Evolutionary conservation across 2,888 invertebrate genomes (phyloP).

Genomic region (Caenorhabditis panamensis): DNA sequence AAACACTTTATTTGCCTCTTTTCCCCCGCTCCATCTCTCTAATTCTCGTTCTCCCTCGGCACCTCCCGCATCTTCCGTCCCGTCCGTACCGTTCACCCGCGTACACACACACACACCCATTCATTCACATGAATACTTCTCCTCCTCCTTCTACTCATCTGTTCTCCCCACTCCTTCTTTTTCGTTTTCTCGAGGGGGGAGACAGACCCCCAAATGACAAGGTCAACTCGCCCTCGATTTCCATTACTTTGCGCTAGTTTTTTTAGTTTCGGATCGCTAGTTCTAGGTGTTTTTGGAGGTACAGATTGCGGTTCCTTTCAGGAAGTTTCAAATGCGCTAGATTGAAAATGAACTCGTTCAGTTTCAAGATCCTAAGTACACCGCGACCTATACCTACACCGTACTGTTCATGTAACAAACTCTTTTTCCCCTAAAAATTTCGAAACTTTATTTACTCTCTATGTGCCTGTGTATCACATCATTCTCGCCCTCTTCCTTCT

Average conservation of each 20-base stretch:
- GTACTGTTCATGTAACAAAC: too few relatives aligned
- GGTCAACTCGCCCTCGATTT: slow-evolving; percentile 1
- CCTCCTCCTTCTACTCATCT: slow-evolving; percentile 15
- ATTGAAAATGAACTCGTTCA: too few relatives aligned
- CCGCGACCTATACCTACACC: too few relatives aligned
- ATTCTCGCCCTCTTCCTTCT: neutral
- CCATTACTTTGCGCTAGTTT: neutral
- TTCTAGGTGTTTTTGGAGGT: too few relatives aligned
- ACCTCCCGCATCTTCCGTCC: slow-evolving; percentile 19
- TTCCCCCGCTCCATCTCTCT: slow-evolving; percentile 14
- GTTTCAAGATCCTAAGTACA: too few relatives aligned
- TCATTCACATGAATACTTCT: slow-evolving; percentile 42
- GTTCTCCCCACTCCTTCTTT: slow-evolving; percentile 19
- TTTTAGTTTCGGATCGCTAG: too few relatives aligned
- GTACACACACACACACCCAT: slow-evolving; percentile 17
- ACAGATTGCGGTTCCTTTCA: too few relatives aligned
- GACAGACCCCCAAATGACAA: slow-evolving; percentile 1
- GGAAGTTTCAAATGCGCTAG: too few relatives aligned
- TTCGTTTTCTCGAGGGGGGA: slow-evolving; percentile 7
- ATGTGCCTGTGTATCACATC: slow-evolving; percentile 5
- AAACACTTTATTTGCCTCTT: slow-evolving; percentile 49
- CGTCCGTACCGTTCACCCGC: slow-evolving; percentile 4
- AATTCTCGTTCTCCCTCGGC: slow-evolving; percentile 20
- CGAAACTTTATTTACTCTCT: slow-evolving; percentile 12
- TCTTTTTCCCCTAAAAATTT: neutral